phyloP scores from a whole-genome alignment of 2,113 vertebrate genomes.

The Phoxinus phoxinus region DNA sequence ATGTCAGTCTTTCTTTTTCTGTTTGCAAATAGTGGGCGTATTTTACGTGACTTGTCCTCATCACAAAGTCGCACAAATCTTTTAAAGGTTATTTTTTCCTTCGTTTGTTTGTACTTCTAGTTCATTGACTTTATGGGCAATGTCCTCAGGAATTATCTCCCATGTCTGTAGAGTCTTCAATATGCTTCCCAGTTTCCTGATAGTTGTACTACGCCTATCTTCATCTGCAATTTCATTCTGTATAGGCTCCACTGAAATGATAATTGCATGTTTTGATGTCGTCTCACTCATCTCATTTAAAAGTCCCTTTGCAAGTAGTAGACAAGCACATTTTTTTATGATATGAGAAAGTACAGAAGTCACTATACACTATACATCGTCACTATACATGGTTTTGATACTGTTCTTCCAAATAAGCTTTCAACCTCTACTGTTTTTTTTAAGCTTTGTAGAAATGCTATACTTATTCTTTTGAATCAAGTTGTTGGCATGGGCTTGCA shows the following conservation, averaged over 20 bases:
- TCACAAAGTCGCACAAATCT: background rate
- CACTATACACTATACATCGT: background rate
- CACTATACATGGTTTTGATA: slow-evolving; percentile 2
- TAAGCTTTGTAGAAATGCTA: background rate
- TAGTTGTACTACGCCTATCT: background rate
- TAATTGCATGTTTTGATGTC: background rate
- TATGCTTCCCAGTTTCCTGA: background rate
- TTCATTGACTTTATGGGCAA: background rate
- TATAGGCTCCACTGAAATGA: background rate
- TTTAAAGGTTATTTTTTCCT: background rate
- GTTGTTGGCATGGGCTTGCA: background rate
- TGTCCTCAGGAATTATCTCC: background rate
- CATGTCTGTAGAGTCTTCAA: slow-evolving; percentile 3
- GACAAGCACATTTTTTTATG: slow-evolving; percentile 7
- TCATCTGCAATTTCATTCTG: background rate
- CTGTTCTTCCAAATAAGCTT: background rate
- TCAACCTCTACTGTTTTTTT: background rate
- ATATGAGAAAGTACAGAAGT: slow-evolving; percentile 6
- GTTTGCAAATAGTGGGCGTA: background rate
- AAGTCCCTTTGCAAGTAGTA: background rate
- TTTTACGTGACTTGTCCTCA: background rate
- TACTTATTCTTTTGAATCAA: background rate
- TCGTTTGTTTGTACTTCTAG: background rate
- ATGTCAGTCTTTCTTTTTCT: background rate
- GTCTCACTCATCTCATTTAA: background rate